Percentiles rank a stretch among this genome's conserved stretches.
These are phyloP conservation scores for Momotus momota DNA, from an alignment of 2,797 vertebrate species.

Conservation along the genomic window DNA sequence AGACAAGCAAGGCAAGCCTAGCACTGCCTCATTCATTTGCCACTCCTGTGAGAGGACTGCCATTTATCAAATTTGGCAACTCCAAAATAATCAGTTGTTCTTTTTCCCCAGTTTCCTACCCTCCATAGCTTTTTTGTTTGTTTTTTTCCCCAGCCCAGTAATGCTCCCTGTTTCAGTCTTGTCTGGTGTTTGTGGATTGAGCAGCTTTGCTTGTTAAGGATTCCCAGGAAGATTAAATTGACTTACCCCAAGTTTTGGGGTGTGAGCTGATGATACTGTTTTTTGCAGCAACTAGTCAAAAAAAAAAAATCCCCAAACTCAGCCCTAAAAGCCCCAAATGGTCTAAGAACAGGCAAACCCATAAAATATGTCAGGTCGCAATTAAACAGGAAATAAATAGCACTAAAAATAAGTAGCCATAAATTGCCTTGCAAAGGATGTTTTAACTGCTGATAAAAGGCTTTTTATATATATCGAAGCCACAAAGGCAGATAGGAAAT, in stretches of 20 bases:
- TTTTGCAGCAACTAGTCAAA: neutral
- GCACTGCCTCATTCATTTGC: neutral
- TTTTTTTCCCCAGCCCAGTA: neutral
- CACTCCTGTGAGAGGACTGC: neutral
- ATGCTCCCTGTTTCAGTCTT: neutral
- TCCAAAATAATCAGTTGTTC: neutral
- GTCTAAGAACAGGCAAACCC: neutral
- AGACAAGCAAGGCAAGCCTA: neutral
- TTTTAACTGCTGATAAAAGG: neutral
- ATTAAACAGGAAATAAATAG: neutral
- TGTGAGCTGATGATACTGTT: neutral
- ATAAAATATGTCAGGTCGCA: neutral
- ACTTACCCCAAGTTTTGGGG: neutral
- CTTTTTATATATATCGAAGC: constrained; percentile 7
- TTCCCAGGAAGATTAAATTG: neutral
- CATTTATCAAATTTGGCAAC: neutral
- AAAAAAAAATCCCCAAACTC: neutral
- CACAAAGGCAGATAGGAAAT: neutral
- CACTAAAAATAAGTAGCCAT: neutral
- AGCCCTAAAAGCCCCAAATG: neutral
- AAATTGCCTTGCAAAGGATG: neutral
- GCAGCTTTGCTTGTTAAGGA: neutral
- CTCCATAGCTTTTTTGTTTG: neutral
- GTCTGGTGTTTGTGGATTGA: neutral
- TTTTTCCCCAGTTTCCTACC: neutral